Percentiles rank a stretch among this genome's conserved stretches.
Conservation (phyloP, 2,797 vertebrate species). For the Toxotes lorentzi region DNA sequence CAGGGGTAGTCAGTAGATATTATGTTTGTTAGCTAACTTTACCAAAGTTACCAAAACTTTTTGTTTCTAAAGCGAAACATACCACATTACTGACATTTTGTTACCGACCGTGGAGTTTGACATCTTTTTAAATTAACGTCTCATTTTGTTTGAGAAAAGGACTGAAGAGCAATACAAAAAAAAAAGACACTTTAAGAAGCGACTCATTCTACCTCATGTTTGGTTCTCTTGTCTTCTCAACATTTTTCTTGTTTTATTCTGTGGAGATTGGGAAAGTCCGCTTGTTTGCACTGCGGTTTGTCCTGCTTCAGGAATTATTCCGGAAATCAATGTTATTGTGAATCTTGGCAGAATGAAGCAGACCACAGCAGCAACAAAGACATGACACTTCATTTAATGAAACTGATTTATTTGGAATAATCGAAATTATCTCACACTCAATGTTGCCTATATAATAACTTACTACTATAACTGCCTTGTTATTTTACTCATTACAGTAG, state of each 20-base stretch:
- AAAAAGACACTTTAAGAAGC: not conserved
- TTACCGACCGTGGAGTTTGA: not conserved
- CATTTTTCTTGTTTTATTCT: not conserved
- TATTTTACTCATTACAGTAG: not conserved
- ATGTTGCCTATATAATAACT: not conserved
- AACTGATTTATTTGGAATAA: not conserved
- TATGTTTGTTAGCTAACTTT: not conserved
- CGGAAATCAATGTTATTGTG: conserved; percentile 31
- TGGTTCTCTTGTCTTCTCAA: not conserved
- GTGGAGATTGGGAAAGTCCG: not conserved
- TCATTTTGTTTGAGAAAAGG: not conserved
- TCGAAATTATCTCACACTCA: not conserved
- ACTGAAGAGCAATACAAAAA: not conserved
- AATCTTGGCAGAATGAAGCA: not conserved
- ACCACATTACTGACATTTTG: not conserved
- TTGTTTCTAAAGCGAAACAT: not conserved
- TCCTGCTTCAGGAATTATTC: conserved; percentile 16
- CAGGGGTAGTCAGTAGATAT: not conserved
- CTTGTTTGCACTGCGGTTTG: conserved; percentile 6
- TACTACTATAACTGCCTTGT: not conserved
- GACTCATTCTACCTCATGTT: accelerated
- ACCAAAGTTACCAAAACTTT: not conserved
- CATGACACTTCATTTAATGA: not conserved
- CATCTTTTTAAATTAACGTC: not conserved
- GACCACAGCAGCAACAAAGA: not conserved